Percentiles rank a stretch among this genome's conserved stretches.
These are phyloP conservation scores for Microctonus aethiopoides DNA, from an alignment of 2,888 invertebrate genomes.

Conservation along the genomic window DNA sequence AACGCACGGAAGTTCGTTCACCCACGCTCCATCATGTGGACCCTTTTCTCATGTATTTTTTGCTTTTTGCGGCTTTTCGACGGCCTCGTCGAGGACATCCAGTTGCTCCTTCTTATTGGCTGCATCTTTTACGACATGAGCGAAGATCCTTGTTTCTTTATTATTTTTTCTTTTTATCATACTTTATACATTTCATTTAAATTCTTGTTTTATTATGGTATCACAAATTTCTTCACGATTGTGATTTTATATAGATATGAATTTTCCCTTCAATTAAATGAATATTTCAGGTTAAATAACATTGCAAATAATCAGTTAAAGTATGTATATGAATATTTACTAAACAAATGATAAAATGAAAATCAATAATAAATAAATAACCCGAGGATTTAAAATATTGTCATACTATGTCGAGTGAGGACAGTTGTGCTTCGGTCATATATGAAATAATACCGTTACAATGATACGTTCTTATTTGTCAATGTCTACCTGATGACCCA, in stretches of 20 bases:
- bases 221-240: neutral
- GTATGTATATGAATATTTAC: neutral
- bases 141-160: neutral
- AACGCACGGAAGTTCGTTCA: slow-evolving; percentile 26
- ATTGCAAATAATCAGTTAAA: neutral
- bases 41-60: slow-evolving; percentile 2
- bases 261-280: neutral
- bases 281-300: neutral
- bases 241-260: neutral
- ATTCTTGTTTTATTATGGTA: neutral
- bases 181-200: neutral
- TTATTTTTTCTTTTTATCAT: neutral
- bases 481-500: neutral
- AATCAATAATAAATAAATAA: neutral
- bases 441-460: neutral
- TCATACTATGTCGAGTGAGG: neutral
- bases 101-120: neutral
- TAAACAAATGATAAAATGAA: neutral
- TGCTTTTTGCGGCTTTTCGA: slow-evolving; percentile 2
- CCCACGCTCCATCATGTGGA: slow-evolving; percentile 6
- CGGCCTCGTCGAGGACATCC: slow-evolving; percentile 26
- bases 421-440: neutral
- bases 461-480: neutral
- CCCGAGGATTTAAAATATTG: neutral
- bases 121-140: neutral